Conservation (phyloP, 2,888 invertebrate genomes). For the Acrobasis repandana region DNA sequence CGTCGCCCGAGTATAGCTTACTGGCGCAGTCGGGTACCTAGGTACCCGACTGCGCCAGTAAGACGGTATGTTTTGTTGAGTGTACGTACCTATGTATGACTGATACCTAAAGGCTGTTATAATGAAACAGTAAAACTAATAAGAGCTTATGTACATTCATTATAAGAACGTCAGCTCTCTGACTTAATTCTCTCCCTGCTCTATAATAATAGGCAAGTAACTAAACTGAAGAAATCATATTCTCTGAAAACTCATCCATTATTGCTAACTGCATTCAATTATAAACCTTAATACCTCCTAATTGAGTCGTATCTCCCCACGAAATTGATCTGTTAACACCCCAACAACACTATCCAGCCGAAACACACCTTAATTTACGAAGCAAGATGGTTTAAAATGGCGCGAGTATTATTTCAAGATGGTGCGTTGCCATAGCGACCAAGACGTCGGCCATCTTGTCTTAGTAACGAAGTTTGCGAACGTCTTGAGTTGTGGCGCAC, state of each 20-base stretch:
- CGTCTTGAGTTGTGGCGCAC: constrained; percentile 75
- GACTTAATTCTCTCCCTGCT: too few relatives aligned
- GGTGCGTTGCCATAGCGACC: constrained; percentile 60
- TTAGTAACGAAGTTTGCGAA: constrained; percentile 60
- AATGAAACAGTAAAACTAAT: too few relatives aligned
- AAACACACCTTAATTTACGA: not conserved
- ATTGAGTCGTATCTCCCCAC: constrained; percentile 8
- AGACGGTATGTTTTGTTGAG: too few relatives aligned
- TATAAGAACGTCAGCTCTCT: too few relatives aligned
- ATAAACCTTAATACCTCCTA: constrained; percentile 4
- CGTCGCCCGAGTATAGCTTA: too few relatives aligned
- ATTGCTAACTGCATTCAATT: constrained; percentile 11
- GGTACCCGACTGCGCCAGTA: too few relatives aligned
- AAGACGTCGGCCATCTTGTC: constrained; percentile 72
- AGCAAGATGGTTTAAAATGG: not conserved
- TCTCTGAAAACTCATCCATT: constrained; percentile 8
- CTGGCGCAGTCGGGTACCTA: too few relatives aligned
- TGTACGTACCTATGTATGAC: too few relatives aligned
- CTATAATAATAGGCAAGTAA: not conserved
- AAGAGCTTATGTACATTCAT: too few relatives aligned
- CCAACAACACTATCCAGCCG: not conserved
- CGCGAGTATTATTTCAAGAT: constrained; percentile 40
- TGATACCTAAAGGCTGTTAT: too few relatives aligned
- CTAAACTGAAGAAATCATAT: not conserved
- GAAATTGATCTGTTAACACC: constrained; percentile 11